Evolutionary conservation across 2,797 vertebrate genomes (phyloP), one percentile per base, ranked within the genome.

Genomic region (Cryptoblepharus egeriae): DNA sequence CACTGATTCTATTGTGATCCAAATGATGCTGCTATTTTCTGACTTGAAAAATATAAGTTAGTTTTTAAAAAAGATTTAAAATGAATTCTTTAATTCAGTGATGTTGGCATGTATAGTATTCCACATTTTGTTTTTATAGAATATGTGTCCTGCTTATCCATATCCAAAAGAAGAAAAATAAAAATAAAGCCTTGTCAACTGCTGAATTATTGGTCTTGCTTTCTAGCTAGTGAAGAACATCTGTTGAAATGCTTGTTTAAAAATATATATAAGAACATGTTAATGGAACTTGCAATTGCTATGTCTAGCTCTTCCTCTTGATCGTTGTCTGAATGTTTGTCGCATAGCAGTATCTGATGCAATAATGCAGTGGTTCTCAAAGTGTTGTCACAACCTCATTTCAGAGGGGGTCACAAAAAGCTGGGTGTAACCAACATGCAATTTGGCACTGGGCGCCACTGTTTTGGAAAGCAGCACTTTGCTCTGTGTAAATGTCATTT

Each of bases 61-160:
- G 45, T 88, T 82, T 52, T 87, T 70, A 80, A 91, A 89, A 88
- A 26, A 91, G 70, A 85, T 87, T 86, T 92, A 92, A 90, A 92
- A 91, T 94, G 92, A 93, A 90, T 92, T 76, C 15, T 89, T 77
- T 88, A 58, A 83, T 88, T 93, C 79, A 52, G 1, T 52, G 91
- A 91, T 42, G 37, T 71, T 88, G 82, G 55, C 22, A 91, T 88
- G 87, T 92, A 42, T 9, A 42, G 39, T 42, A 79, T 91, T 82
- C 49, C 13, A 77, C 89, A 88, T 65, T 93, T 93, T 90, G 64
- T 84, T 89, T n/a, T 49, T 92, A 65, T 11, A 86, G 89, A 88
- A 83, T 87, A 87, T 35, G 83, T 81, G 20, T 57, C 58, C 77
- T 87, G 37, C 30, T 8, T 84, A 81, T 79, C 57, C 86, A 49